Evolutionary conservation across 2,113 vertebrate species (phyloP).

Genomic region (Stigmatopora nigra): DNA sequence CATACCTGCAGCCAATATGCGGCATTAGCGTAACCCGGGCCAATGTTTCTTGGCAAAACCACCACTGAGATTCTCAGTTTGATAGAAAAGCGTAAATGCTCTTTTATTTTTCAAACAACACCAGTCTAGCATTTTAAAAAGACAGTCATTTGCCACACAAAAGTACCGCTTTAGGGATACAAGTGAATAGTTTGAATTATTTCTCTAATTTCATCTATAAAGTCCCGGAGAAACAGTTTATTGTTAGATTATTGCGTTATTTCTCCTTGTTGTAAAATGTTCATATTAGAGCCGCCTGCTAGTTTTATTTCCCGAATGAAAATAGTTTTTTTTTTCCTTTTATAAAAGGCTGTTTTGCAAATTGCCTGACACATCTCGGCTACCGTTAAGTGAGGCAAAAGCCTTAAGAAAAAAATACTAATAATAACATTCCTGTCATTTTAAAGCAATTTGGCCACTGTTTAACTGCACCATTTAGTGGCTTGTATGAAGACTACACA

Average conservation of each 20-base stretch:
- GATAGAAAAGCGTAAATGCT: neutral
- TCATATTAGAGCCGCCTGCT: neutral
- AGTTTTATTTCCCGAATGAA: neutral
- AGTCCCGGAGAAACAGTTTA: neutral
- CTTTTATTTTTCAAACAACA: neutral
- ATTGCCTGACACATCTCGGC: no score
- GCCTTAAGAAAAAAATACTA: no score
- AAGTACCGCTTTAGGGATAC: neutral
- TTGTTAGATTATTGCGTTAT: neutral
- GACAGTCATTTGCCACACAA: neutral
- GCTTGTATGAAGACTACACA: no score
- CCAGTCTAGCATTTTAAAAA: neutral
- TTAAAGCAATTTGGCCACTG: no score
- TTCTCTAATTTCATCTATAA: neutral
- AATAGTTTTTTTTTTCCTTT: no score
- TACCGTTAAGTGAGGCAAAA: no score
- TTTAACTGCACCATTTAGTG: no score
- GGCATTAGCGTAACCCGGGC: slow-evolving; percentile 39
- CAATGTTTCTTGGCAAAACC: slow-evolving; percentile 21
- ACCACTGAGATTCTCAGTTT: slow-evolving; percentile 25
- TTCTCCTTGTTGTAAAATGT: neutral
- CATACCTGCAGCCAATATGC: slow-evolving; percentile 46
- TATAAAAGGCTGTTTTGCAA: no score
- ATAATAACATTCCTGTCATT: no score
- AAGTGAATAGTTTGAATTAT: no score